Percentiles rank a stretch among this genome's conserved stretches.
Evolutionary conservation across 2,888 invertebrate genomes (phyloP).

Genomic region (Boloria selene): DNA sequence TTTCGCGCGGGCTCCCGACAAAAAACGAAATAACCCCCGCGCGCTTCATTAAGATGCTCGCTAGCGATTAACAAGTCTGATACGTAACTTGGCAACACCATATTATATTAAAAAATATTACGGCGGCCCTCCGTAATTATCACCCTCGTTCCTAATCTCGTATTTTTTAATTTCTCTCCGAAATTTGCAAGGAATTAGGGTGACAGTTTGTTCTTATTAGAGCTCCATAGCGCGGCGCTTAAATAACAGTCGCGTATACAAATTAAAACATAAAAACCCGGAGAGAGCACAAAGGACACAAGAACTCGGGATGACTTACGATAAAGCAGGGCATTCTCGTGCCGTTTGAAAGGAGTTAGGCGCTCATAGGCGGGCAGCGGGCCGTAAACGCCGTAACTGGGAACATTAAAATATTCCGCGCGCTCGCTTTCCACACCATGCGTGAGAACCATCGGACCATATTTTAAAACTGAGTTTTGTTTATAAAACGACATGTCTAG

Average conservation of each 20-base stretch:
- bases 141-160: slow-evolving; percentile 56
- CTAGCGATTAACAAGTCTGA: slow-evolving; percentile 69
- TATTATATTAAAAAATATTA: slow-evolving; percentile 66
- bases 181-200: slow-evolving; percentile 61
- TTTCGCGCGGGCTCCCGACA: slow-evolving; percentile 58
- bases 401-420: slow-evolving; percentile 75
- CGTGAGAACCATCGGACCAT: slow-evolving; percentile 63
- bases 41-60: slow-evolving; percentile 75
- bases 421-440: slow-evolving; percentile 61
- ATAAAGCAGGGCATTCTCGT: slow-evolving; percentile 56
- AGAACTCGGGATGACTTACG: slow-evolving; percentile 49
- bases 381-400: slow-evolving; percentile 52
- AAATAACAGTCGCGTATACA: slow-evolving; percentile 46
- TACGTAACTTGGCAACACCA: slow-evolving; percentile 66
- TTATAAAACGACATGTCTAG: slow-evolving; percentile 58
- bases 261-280: slow-evolving; percentile 46
- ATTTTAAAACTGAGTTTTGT: slow-evolving; percentile 68
- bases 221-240: slow-evolving; percentile 47
- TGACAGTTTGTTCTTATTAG: slow-evolving; percentile 64
- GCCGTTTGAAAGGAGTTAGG: slow-evolving; percentile 63
- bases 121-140: slow-evolving; percentile 64
- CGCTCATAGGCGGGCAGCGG: slow-evolving; percentile 54
- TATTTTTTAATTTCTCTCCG: slow-evolving; percentile 61
- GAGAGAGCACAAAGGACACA: slow-evolving; percentile 47
- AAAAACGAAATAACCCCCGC: slow-evolving; percentile 69